Evolutionary conservation across 1,140 invertebrate species (phyloP), one percentile per base, ranked within the genome.

Genomic region (Drosophila ohnishii): DNA sequence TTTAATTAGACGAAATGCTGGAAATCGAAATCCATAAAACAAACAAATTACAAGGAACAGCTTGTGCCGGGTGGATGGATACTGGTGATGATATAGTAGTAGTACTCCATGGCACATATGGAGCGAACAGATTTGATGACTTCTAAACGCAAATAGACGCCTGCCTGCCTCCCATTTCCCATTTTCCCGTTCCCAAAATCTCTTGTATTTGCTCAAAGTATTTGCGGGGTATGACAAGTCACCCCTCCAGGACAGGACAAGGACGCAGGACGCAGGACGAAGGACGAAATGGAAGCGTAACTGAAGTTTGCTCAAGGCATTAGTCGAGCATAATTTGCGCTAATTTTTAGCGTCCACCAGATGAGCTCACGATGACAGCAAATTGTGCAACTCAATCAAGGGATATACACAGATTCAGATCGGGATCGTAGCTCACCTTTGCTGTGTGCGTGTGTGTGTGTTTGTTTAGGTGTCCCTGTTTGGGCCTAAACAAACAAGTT

Each of bases 271-370:
- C 30, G 7, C 7, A 32, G 4, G 30, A 14, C 48, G 7, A 32
- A 34, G 30, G 58, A 37, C 22, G 22, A 42, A 39, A 19, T 22
- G 19, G n/a, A 25, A 34, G 40, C 56, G 44, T 51, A 34, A 34
- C 32, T 50, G 69, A 28, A 74, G 85, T 88, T 88, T 88, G 44
- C 85, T 60, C 59, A 72, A 50, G 63, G 84, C 74, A 88, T 88
- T 88, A 88, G 85, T 53, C 62, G 74, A 63, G 82, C 77, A 84
- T 88, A 88, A 88, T 88, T 85, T 89, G 80, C 84, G 85, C 80
- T 88, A 88, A 88, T 88, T 84, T 89, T 77, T 75, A 70, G 42
- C 61, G 9, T 63, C 48, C 45, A 50, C 57, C 66, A 60, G 56
- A 47, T 75, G 58, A 55, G 48, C 16, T 25, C 50, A 48, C 74